phyloP scores from a whole-genome alignment of 2,888 invertebrate species.

The Meganola albula region DNA sequence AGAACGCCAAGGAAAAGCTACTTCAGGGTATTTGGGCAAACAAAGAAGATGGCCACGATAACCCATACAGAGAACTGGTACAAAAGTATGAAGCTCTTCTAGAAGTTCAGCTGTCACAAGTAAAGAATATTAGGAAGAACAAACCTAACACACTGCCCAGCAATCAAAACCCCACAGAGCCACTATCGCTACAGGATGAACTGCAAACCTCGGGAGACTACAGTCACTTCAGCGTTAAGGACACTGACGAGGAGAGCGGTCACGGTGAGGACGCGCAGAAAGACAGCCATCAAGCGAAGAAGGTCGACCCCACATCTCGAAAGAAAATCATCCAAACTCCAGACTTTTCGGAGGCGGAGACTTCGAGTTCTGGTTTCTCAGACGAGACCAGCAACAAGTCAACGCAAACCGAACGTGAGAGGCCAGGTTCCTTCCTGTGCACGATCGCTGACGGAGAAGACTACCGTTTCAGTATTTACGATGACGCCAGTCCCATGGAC shows the following conservation, averaged over 20 bases:
- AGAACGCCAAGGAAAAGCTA: constrained; percentile 73
- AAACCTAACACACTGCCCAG: constrained; percentile 43
- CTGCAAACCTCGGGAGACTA: constrained; percentile 86
- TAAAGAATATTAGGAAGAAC: constrained; percentile 68
- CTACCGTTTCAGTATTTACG: constrained; percentile 91
- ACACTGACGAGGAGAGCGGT: constrained; percentile 81
- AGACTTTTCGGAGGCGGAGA: constrained; percentile 91
- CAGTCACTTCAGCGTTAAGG: constrained; percentile 79
- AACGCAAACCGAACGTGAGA: constrained; percentile 87
- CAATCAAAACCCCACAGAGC: constrained; percentile 56
- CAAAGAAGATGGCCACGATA: constrained; percentile 75
- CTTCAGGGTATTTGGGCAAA: constrained; percentile 74
- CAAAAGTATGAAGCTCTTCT: constrained; percentile 91
- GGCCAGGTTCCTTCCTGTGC: constrained; percentile 89
- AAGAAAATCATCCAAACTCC: constrained; percentile 84
- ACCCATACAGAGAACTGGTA: constrained; percentile 87
- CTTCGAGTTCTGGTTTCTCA: constrained; percentile 89
- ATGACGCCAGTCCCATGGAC: constrained; percentile 87
- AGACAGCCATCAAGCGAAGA: constrained; percentile 67
- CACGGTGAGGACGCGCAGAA: constrained; percentile 76
- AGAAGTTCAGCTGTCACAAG: constrained; percentile 84
- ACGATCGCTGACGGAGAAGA: constrained; percentile 91
- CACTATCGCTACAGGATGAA: constrained; percentile 83
- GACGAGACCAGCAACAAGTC: constrained; percentile 90
- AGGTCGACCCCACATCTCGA: constrained; percentile 54